Percentiles rank a stretch among this genome's conserved stretches.
Evolutionary conservation across 2,113 vertebrate genomes (phyloP).

Genomic region (Circaetus gallicus): DNA sequence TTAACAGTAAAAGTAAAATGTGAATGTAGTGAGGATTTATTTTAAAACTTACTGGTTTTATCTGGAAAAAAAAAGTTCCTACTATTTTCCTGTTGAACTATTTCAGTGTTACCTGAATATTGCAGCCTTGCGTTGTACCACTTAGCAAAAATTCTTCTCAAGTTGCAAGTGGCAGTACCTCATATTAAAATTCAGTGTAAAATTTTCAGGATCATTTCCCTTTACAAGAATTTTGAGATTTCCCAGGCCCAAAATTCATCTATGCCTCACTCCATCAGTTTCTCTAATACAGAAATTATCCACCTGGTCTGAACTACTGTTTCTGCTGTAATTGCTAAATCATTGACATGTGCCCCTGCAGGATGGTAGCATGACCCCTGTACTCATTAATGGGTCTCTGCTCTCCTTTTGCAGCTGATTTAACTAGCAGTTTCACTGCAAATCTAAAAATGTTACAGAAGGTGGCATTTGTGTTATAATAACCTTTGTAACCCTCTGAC

Average conservation of each 20-base stretch:
- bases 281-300: conserved; percentile 32
- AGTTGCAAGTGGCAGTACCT: not conserved
- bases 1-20: not conserved
- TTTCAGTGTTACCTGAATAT: not conserved
- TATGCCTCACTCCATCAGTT: not conserved
- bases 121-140: not conserved
- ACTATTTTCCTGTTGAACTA: not conserved
- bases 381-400: conserved; percentile 16
- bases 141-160: not conserved
- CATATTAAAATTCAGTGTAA: not conserved
- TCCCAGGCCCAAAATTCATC: not conserved
- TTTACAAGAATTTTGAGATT: conserved; percentile 29
- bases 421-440: conserved; percentile 15
- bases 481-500: conserved; percentile 27
- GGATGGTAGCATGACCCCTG: not conserved
- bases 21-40: not conserved
- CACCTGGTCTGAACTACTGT: not conserved
- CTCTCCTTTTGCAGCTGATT: not conserved
- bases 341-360: conserved; percentile 8
- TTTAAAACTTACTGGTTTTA: not conserved
- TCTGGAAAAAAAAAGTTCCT: not conserved
- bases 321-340: conserved; percentile 47
- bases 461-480: not conserved
- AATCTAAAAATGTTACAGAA: conserved; percentile 23
- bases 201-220: conserved; percentile 30